phyloP scores from a whole-genome alignment of 2,888 invertebrate species.

The Digitonthophagus gazella region DNA sequence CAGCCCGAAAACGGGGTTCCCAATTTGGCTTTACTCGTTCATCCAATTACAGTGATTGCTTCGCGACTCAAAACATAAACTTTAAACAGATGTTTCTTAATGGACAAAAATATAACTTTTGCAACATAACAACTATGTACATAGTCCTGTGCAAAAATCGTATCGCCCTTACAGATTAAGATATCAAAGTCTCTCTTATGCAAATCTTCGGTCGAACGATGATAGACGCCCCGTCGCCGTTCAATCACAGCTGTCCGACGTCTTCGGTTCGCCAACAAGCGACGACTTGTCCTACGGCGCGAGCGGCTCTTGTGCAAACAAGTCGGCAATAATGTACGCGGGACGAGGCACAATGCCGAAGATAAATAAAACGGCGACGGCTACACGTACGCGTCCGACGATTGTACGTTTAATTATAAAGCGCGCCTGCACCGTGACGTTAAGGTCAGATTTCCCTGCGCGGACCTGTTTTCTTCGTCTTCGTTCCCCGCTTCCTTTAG shows the following conservation, averaged over 20 bases:
- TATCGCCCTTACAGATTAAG: background rate
- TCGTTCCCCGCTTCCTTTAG: slow-evolving; percentile 16
- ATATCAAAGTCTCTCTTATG: background rate
- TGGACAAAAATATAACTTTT: background rate
- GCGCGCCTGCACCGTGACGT: slow-evolving; percentile 50
- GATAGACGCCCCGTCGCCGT: background rate
- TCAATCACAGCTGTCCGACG: background rate
- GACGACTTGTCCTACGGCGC: background rate
- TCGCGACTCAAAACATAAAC: background rate
- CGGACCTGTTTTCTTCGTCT: slow-evolving; percentile 14
- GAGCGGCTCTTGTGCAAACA: background rate
- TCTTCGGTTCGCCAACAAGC: background rate
- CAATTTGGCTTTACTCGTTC: background rate
- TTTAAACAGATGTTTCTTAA: background rate
- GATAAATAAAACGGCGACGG: background rate
- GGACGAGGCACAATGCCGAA: background rate
- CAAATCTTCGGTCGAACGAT: background rate
- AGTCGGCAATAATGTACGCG: background rate
- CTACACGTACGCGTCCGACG: background rate
- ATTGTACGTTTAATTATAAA: slow-evolving; percentile 47
- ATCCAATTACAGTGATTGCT: background rate
- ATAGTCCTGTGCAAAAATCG: background rate
- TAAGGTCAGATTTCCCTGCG: slow-evolving; percentile 44
- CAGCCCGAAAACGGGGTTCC: background rate
- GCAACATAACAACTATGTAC: background rate